Evolutionary conservation across 2,888 invertebrate genomes (phyloP).

Genomic region (Epistrophella euchroma): DNA sequence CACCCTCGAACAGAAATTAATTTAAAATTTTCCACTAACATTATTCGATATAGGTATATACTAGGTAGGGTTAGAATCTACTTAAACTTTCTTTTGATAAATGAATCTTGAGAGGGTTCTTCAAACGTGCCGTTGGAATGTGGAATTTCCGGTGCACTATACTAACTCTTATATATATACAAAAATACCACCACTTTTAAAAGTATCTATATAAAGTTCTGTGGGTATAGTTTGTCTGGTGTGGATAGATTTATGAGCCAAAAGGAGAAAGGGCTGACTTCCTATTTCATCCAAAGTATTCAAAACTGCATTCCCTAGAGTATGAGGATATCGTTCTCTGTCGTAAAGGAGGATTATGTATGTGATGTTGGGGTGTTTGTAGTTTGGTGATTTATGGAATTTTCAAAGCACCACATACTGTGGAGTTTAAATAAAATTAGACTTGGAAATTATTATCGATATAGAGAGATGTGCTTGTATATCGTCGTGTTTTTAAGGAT

Average conservation of each 20-base stretch:
- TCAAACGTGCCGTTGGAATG: slow-evolving; percentile 53
- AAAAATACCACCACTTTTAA: neutral
- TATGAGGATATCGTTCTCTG: slow-evolving; percentile 12
- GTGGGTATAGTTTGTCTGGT: slow-evolving; percentile 46
- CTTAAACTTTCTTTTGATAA: slow-evolving; percentile 72
- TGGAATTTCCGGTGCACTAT: slow-evolving; percentile 53
- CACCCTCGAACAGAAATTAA: slow-evolving; percentile 44
- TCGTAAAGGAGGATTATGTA: neutral
- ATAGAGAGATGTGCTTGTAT: slow-evolving; percentile 7
- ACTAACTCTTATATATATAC: neutral
- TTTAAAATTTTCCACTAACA: slow-evolving; percentile 65
- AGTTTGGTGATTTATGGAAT: slow-evolving; percentile 49
- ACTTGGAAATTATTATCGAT: slow-evolving; percentile 73
- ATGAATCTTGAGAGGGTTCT: slow-evolving; percentile 69
- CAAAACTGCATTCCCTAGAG: slow-evolving; percentile 66
- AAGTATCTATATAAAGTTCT: neutral
- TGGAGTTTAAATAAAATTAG: slow-evolving; percentile 59
- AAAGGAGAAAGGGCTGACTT: slow-evolving; percentile 49
- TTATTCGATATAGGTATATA: neutral
- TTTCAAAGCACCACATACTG: slow-evolving; percentile 39
- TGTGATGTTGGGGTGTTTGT: slow-evolving; percentile 11
- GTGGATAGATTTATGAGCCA: slow-evolving; percentile 70
- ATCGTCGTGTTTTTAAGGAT: slow-evolving; percentile 8
- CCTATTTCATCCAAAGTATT: slow-evolving; percentile 60
- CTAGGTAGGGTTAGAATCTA: slow-evolving; percentile 53